phyloP scores from a whole-genome alignment of 2,797 vertebrate species.

The Phoxinus dragarum region DNA sequence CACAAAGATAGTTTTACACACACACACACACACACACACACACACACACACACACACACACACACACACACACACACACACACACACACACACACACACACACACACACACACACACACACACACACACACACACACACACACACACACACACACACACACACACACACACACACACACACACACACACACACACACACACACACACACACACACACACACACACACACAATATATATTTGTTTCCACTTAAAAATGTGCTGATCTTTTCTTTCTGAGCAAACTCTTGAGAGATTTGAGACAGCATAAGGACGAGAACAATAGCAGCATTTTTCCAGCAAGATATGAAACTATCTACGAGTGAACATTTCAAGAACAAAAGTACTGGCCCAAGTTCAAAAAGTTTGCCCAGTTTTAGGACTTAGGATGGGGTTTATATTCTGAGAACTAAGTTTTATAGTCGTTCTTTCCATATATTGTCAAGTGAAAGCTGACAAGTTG shows the following conservation, averaged over 20 bases:
- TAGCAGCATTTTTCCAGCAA: constrained; percentile 16
- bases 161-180: not conserved
- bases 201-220: too few relatives aligned
- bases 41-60: too few relatives aligned
- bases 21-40: too few relatives aligned
- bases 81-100: too few relatives aligned
- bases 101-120: too few relatives aligned
- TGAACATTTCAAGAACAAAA: constrained; percentile 7
- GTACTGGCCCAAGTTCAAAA: constrained; percentile 16
- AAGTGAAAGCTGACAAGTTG: constrained; percentile 52
- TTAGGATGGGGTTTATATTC: not conserved
- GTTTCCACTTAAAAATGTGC: constrained; percentile 5
- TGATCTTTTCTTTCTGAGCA: constrained; percentile 1
- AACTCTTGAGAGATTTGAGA: constrained; percentile 3
- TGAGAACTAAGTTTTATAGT: not conserved
- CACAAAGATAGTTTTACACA: too few relatives aligned
- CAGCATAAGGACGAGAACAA: not conserved
- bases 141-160: not conserved
- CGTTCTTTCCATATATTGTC: not conserved
- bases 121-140: too few relatives aligned
- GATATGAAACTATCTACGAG: constrained; percentile 5
- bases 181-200: not conserved
- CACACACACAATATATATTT: too few relatives aligned
- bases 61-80: not conserved
- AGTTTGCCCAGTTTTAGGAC: constrained; percentile 5